These are phyloP conservation scores for Ctenosaura bakeri DNA, from an alignment of 2,797 vertebrate genomes.

Conservation along the genomic window DNA sequence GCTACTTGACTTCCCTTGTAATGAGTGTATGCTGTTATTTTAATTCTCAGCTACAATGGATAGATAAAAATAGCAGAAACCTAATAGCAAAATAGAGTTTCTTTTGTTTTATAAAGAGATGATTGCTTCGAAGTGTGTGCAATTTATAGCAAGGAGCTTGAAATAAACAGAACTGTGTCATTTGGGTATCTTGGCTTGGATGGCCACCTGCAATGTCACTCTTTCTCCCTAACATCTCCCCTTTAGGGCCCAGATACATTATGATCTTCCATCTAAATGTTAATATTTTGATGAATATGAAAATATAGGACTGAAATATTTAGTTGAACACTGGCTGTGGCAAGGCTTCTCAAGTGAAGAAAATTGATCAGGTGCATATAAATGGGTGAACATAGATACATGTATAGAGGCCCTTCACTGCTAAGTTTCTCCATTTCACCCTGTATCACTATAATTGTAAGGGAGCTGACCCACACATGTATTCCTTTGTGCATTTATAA, in stretches of 20 bases:
- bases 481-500: no score
- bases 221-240: slow-evolving; percentile 2
- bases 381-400: background rate
- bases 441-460: no score
- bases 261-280: background rate
- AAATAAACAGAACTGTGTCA: slow-evolving; percentile 8
- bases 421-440: background rate
- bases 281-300: slow-evolving; percentile 30
- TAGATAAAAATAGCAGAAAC: background rate
- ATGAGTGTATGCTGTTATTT: background rate
- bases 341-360: background rate
- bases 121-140: background rate
- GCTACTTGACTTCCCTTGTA: slow-evolving; percentile 19
- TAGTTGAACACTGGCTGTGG: background rate
- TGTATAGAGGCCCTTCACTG: no score
- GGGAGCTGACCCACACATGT: no score
- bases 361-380: background rate
- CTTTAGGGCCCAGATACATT: background rate
- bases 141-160: slow-evolving; percentile 4
- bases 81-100: background rate
- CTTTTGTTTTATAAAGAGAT: background rate
- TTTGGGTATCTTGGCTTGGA: background rate
- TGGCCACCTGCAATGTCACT: background rate
- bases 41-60: background rate
- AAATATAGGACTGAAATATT: background rate